phyloP scores from a whole-genome alignment of 2,113 vertebrate species.

The Spilogale gracilis region DNA sequence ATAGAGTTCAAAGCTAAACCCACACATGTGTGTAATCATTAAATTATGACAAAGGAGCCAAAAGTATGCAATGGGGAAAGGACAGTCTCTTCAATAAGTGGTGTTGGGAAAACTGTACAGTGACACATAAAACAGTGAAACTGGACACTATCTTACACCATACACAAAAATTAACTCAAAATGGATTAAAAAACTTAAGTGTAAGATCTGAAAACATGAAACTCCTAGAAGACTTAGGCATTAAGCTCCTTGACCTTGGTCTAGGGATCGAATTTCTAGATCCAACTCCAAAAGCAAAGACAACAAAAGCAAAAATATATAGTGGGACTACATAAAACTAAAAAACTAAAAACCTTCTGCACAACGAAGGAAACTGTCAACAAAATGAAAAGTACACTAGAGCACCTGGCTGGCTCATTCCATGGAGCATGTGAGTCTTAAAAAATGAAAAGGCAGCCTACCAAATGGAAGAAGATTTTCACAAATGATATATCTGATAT shows the following conservation, averaged over 20 bases:
- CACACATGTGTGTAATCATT: background rate
- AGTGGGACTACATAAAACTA: background rate
- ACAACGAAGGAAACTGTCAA: background rate
- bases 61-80: too few relatives aligned
- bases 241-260: background rate
- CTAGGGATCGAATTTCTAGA: background rate
- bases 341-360: background rate
- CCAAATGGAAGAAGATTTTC: background rate
- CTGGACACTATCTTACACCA: too few relatives aligned
- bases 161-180: too few relatives aligned
- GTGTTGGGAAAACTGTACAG: too few relatives aligned
- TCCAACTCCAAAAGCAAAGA: background rate
- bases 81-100: too few relatives aligned
- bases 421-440: background rate
- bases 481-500: background rate
- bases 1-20: background rate
- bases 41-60: background rate
- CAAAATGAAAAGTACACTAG: background rate
- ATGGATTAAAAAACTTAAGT: background rate
- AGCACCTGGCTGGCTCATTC: background rate
- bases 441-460: background rate
- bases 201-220: background rate
- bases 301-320: background rate
- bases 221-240: background rate
- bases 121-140: too few relatives aligned